Percentiles rank a stretch among this genome's conserved stretches.
These are phyloP conservation scores for Mus minutoides DNA, from an alignment of 2,797 vertebrate species.

Conservation along the genomic window DNA sequence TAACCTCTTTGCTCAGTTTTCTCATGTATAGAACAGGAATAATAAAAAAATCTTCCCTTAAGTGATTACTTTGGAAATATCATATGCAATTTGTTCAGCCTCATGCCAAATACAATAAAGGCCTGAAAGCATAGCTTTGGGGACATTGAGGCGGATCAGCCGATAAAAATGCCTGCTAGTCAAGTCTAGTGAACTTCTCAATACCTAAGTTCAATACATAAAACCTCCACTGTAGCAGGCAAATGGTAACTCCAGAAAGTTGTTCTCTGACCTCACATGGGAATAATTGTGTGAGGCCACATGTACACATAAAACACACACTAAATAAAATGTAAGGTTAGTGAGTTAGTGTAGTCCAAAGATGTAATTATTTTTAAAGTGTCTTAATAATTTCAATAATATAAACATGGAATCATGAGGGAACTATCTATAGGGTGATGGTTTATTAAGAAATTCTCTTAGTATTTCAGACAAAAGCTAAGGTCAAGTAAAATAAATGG, in stretches of 20 bases:
- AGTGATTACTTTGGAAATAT: constrained; percentile 32
- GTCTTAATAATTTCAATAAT: not conserved
- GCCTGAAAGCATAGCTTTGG: not conserved
- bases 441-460: not conserved
- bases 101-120: not conserved
- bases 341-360: not conserved
- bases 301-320: not conserved
- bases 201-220: not conserved
- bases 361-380: not conserved
- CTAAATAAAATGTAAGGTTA: not conserved
- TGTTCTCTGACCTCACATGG: not conserved
- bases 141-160: not conserved
- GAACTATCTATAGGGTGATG: not conserved
- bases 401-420: not conserved
- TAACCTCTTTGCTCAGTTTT: constrained; percentile 6
- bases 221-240: not conserved
- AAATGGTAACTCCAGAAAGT: not conserved
- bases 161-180: not conserved
- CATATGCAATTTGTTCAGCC: not conserved
- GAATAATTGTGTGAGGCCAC: not conserved
- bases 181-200: not conserved
- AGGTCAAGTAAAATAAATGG: not conserved
- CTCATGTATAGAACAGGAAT: not conserved
- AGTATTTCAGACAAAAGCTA: not conserved
- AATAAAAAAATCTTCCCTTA: not conserved